phyloP scores from a whole-genome alignment of 2,888 invertebrate genomes.

The Stomorhina lunata region DNA sequence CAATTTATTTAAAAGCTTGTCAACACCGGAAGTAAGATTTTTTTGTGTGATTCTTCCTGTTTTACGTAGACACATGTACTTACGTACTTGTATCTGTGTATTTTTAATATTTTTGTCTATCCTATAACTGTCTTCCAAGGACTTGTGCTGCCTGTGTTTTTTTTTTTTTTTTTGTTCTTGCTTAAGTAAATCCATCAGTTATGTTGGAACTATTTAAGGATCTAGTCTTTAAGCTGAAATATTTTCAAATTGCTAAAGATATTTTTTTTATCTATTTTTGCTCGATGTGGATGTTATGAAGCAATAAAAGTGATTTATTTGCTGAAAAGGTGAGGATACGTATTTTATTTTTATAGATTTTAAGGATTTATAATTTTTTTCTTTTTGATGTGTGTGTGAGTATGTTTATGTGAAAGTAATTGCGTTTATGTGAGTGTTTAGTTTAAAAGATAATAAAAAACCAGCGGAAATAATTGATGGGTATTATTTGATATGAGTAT shows the following conservation, averaged over 20 bases:
- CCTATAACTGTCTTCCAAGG: no score
- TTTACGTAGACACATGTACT: not conserved
- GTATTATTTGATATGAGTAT: constrained; percentile 55
- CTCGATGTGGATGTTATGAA: constrained; percentile 57
- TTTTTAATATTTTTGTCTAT: no score
- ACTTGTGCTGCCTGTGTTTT: not conserved
- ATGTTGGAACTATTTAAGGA: constrained; percentile 2
- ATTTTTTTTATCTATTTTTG: constrained; percentile 14
- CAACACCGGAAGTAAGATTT: constrained; percentile 69
- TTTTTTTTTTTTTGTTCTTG: not conserved
- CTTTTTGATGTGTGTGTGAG: not conserved
- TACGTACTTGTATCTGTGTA: no score
- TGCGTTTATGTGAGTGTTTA: not conserved
- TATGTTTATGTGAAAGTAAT: no score
- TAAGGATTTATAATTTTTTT: not conserved
- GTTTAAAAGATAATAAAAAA: constrained; percentile 32
- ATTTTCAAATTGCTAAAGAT: constrained; percentile 9
- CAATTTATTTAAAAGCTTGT: constrained; percentile 78
- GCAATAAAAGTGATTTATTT: constrained; percentile 77
- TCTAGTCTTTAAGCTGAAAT: constrained; percentile 26
- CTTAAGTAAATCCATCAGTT: not conserved
- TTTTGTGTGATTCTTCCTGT: constrained; percentile 17
- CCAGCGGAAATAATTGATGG: constrained; percentile 67
- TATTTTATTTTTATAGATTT: constrained; percentile 61
- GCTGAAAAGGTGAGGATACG: constrained; percentile 68